Conservation (phyloP, 2,888 invertebrate genomes). For the Sipha maydis region DNA sequence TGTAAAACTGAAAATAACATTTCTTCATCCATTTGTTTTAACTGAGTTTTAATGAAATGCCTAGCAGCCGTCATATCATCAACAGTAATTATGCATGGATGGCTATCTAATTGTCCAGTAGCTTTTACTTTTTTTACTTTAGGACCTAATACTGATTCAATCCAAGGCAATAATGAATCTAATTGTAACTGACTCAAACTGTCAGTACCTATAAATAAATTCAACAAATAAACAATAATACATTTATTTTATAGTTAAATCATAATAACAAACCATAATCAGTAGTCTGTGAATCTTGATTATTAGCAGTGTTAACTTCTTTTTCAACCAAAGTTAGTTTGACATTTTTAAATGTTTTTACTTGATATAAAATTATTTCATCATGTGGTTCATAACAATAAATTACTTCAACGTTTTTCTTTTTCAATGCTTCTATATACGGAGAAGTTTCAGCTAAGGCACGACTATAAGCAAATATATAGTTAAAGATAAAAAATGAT, state of each 20-base stretch:
- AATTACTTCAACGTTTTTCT: conserved; percentile 87
- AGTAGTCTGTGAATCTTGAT: conserved; percentile 72
- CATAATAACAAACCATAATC: conserved; percentile 42
- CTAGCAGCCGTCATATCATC: conserved; percentile 97
- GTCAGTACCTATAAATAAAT: conserved; percentile 65
- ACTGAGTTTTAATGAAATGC: conserved; percentile 91
- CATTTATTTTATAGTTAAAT: not conserved
- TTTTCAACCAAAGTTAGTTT: conserved; percentile 90
- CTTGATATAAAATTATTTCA: conserved; percentile 90
- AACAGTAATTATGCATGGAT: conserved; percentile 95
- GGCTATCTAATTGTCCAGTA: conserved; percentile 84
- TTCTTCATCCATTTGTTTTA: conserved; percentile 83
- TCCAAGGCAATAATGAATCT: conserved; percentile 81
- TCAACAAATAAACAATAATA: not conserved
- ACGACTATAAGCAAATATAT: conserved; percentile 73
- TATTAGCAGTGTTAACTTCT: conserved; percentile 79
- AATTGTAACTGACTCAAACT: conserved; percentile 69
- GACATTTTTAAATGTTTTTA: conserved; percentile 82
- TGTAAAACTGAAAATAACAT: conserved; percentile 86
- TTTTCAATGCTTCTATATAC: conserved; percentile 91
- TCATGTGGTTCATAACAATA: conserved; percentile 98
- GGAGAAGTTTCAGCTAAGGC: conserved; percentile 92
- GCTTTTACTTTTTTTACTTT: conserved; percentile 86
- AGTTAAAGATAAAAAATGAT: conserved; percentile 25
- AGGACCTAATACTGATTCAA: conserved; percentile 79